Conservation (phyloP, 2,888 invertebrate species). For the Leucophenga montana region DNA sequence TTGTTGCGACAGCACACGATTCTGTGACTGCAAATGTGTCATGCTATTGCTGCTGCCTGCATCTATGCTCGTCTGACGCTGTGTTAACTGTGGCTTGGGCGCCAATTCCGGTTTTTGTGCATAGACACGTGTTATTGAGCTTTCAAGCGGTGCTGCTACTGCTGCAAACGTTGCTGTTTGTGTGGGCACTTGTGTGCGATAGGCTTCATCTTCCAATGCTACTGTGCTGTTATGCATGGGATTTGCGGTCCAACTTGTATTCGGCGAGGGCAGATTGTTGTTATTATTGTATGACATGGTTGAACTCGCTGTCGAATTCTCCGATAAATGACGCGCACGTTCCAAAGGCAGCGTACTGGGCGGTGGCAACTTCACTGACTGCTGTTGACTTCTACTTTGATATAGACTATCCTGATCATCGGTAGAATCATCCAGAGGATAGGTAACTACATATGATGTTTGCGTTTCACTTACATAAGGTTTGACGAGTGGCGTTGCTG, state of each 20-base stretch:
- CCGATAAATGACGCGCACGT: constrained; percentile 55
- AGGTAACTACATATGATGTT: constrained; percentile 62
- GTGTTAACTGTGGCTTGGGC: constrained; percentile 44
- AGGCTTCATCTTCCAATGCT: neutral
- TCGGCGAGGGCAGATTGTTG: constrained; percentile 49
- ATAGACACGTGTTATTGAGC: neutral
- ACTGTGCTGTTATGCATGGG: constrained; percentile 49
- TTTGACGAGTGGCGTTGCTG: neutral
- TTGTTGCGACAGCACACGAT: constrained; percentile 57
- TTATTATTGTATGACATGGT: constrained; percentile 43
- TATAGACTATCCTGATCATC: constrained; percentile 54
- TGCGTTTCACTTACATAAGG: constrained; percentile 59
- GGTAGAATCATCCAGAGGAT: constrained; percentile 60
- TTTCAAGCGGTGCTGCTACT: neutral
- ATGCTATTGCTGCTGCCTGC: constrained; percentile 41
- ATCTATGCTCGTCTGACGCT: constrained; percentile 27
- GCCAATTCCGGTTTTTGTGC: constrained; percentile 42
- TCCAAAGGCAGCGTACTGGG: constrained; percentile 41
- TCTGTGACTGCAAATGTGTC: constrained; percentile 39
- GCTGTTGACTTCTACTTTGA: constrained; percentile 26
- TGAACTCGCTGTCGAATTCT: constrained; percentile 60
- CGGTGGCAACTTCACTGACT: neutral
- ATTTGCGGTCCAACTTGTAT: constrained; percentile 65
- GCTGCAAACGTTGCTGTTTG: neutral
- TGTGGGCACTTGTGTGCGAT: neutral